Evolutionary conservation across 1,140 invertebrate species (phyloP), one percentile per base, ranked within the genome.

Genomic region (Leucophenga varia): DNA sequence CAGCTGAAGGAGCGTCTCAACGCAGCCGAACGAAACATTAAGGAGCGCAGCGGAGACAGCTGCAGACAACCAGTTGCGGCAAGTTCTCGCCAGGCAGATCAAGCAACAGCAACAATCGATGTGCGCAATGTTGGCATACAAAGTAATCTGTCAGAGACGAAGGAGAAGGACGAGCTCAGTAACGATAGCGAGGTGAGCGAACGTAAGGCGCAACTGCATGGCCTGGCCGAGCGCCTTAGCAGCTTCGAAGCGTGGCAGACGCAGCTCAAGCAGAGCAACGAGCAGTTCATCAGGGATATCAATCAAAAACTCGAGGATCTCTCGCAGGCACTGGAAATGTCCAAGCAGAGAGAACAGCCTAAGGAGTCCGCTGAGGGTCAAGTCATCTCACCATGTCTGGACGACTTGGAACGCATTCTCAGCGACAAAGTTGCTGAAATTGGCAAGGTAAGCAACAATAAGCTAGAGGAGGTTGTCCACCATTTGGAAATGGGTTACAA

Each of bases 1-100:
- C 72, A 74, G 18, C 43, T 75, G 1, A 75, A 75, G 36, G 72
- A 75, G 22, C 60, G 72, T 3, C 55, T 75, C 0, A 75, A 72
- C 43, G 57, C 55, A 2, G 69, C 72, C 1, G 72, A 75, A 32
- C 52, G 53, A 3, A 63, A 72, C 8, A 74, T 74, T 18, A 68
- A 54, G 36, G 64, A 74, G 31, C 48, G 57, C 12, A 55, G 38
- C 31, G 37, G 30, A 0, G 44, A 43, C 8, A 3, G 30, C 13
- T 17, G 1, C 2, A 53, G 16, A 25, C 40, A 46, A 3, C 13
- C 5, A 31, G 3, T 4, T 3, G 18, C 20, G 6, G 2, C 2
- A 6, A 36, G 12, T 9, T 14, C 31, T 13, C 2, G 31, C 17
- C 19, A 12, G 25, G 10, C 14, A 43, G 2, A 14, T 16, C 16